Base-by-base conservation (phyloP, 2,797 vertebrate species). In the Sebastes trivittatus region DNA sequence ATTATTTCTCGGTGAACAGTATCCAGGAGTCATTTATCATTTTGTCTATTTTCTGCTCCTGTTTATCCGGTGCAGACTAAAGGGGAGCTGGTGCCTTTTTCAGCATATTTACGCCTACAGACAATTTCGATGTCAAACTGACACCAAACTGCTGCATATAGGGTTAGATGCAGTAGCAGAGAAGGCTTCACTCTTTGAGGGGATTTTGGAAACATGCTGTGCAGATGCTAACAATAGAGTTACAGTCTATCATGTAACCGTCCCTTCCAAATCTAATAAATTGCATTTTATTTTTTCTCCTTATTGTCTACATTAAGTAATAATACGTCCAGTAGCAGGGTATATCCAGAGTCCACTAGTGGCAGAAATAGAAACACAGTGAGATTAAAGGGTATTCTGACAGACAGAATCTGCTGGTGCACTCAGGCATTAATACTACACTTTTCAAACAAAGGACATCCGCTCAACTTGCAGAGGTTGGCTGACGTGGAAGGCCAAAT, bases 381-480 rank as follows among this genome's bases (percentile, higher is more conserved):
- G 7, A 55, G 55, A 23, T 32, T 14, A 32, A 46, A 52, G n/a
- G n/a, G 14, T 72, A 13, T 82, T 73, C 63, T 69, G 52, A 54
- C 23, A 61, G 62, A 67, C 54, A 22, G 13, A 80, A 27, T 34
- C 42, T 64, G 34, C 61, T 62, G 67, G 52, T 59, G 5, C 42
- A 60, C 25, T 5, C 16, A 32, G n/a, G 23, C 10, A 56, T 63
- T 71, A 63, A 63, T 59, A 34, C 38, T 23, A 32, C 73, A 77
- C 49, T 52, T 63, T 46, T 70, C 8, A 77, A 36, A 81, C 7
- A 20, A 77, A 79, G 42, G 59, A 27, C 52, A 65, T 82, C 67
- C 0, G 8, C 60, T 62, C 46, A 66, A 30, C 22, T 22, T 29
- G 9, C n/a, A 76, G 63, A 60, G 6, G 30, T 11, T 54, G 29